Evolutionary conservation across 2,113 vertebrate genomes (phyloP).

Genomic region (Gallinago paraguaiae): DNA sequence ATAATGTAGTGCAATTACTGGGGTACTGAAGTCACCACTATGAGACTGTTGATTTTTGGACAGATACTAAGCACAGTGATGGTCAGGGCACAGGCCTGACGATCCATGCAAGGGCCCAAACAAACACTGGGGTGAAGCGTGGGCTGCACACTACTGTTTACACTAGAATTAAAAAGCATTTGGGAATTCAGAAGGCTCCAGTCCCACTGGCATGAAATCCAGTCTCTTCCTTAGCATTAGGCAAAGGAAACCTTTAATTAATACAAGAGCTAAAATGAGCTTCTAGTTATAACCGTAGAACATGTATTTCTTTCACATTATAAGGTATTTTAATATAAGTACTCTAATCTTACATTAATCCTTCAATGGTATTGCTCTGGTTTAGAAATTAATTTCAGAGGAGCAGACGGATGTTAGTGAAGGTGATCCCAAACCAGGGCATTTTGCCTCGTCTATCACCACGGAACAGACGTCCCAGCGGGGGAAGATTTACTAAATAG

Average conservation of each 20-base stretch:
- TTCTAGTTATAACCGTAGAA: slow-evolving; percentile 21
- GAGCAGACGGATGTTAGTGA: not conserved
- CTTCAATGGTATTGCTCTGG: not conserved
- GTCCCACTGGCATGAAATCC: not conserved
- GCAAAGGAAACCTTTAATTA: slow-evolving; percentile 36
- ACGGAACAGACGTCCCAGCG: not conserved
- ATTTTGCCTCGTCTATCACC: slow-evolving; percentile 25
- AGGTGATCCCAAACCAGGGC: not conserved
- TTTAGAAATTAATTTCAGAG: slow-evolving; percentile 35
- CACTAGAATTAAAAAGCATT: not conserved
- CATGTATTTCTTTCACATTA: slow-evolving; percentile 15
- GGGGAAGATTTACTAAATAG: not conserved
- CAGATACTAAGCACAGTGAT: not conserved
- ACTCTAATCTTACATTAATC: slow-evolving; percentile 52
- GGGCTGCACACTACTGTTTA: not conserved
- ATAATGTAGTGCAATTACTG: not conserved
- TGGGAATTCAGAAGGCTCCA: not conserved
- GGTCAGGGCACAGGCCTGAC: not conserved
- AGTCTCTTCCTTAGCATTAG: slow-evolving; percentile 23
- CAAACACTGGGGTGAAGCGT: not conserved
- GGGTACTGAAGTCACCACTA: not conserved
- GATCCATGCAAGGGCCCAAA: not conserved
- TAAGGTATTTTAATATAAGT: slow-evolving; percentile 15
- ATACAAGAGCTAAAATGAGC: not conserved
- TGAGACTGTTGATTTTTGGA: not conserved